A percentile compares a stretch with the other conserved stretches of the same genome.
Conservation (phyloP, 2,888 invertebrate species). For the Gortyna flavago region DNA sequence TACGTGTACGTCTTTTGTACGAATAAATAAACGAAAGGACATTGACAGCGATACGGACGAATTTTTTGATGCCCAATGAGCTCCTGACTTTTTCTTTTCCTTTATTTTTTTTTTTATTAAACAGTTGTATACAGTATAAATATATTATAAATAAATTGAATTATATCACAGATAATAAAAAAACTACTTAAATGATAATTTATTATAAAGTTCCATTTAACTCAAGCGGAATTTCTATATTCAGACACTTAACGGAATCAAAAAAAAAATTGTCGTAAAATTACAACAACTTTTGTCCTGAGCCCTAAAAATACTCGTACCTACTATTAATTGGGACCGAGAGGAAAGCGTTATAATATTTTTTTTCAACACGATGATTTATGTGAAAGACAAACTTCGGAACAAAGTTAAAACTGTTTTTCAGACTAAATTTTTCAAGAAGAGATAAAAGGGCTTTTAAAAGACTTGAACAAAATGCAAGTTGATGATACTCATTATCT, state of each 20-base stretch:
- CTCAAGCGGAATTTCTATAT: background rate
- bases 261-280: conserved; percentile 21
- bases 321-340: conserved; percentile 24
- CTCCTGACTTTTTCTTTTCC: no score
- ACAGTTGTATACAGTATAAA: no score
- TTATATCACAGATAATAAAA: no score
- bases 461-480: conserved; percentile 23
- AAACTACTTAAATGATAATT: no score
- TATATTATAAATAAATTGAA: no score
- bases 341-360: conserved; percentile 18
- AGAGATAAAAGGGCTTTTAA: conserved; percentile 30
- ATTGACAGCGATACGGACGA: no score
- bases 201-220: background rate
- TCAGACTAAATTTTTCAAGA: conserved; percentile 23
- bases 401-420: conserved; percentile 48
- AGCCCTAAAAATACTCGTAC: conserved; percentile 13
- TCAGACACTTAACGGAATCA: background rate
- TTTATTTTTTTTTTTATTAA: no score
- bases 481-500: conserved; percentile 25
- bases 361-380: conserved; percentile 40
- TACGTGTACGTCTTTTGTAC: background rate
- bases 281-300: conserved; percentile 4
- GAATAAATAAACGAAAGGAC: no score
- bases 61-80: no score
- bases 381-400: conserved; percentile 35